These are phyloP conservation scores for Sesia apiformis DNA, from an alignment of 2,888 invertebrate genomes.

Conservation along the genomic window DNA sequence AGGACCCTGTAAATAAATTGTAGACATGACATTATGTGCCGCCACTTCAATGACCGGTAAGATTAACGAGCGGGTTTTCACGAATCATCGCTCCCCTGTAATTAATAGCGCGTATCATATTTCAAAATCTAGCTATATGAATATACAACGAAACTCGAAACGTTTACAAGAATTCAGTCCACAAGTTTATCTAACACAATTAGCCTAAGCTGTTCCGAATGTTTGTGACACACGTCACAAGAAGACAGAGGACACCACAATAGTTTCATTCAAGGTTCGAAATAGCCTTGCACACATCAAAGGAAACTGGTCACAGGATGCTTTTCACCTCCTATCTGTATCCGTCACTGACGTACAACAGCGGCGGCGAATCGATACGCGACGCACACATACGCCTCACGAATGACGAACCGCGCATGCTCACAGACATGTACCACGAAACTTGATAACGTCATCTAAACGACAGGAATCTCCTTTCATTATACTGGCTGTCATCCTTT, in stretches of 20 bases:
- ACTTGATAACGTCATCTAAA: constrained; percentile 28
- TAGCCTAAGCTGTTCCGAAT: not conserved
- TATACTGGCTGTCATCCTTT: not conserved
- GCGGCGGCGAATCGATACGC: constrained; percentile 55
- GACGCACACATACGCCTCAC: constrained; percentile 49
- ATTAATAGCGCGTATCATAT: not conserved
- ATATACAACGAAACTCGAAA: not conserved
- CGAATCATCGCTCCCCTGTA: not conserved
- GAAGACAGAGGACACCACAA: constrained; percentile 7
- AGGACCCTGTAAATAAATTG: too few relatives aligned
- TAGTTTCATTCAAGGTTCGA: constrained; percentile 43
- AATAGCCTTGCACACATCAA: constrained; percentile 47
- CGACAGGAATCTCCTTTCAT: not conserved
- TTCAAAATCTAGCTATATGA: not conserved
- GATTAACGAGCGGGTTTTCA: not conserved
- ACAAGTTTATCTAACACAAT: not conserved
- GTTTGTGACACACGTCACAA: not conserved
- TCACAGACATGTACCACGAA: constrained; percentile 41
- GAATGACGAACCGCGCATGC: constrained; percentile 46
- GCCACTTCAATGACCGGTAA: too few relatives aligned
- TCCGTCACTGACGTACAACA: constrained; percentile 62
- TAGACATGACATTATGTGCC: too few relatives aligned
- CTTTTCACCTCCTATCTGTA: constrained; percentile 36
- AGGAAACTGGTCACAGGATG: constrained; percentile 25
- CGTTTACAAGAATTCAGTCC: not conserved